Percentiles rank a stretch among this genome's conserved stretches.
These are phyloP conservation scores for Diabrotica virgifera DNA, from an alignment of 1,140 invertebrate species.

Conservation along the genomic window DNA sequence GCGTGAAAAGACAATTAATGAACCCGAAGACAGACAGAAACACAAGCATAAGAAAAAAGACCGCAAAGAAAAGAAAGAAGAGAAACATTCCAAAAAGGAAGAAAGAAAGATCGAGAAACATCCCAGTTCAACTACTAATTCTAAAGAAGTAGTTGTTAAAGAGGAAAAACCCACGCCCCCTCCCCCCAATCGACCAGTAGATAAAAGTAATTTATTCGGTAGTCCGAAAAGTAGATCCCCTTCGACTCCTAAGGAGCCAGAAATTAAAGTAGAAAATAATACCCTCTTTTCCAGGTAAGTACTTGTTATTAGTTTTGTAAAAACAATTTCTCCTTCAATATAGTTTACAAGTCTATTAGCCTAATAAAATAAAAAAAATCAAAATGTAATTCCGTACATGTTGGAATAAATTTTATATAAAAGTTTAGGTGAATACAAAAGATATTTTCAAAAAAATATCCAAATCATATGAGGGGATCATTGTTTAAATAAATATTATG, in stretches of 20 bases:
- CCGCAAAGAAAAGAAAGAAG: constrained; percentile 37
- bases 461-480: too few relatives aligned
- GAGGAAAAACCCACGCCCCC: background rate
- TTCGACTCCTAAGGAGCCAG: constrained; percentile 18
- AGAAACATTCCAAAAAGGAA: constrained; percentile 27
- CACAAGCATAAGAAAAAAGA: constrained; percentile 44
- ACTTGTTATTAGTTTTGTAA: background rate
- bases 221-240: constrained; percentile 31
- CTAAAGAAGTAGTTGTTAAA: background rate
- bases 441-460: too few relatives aligned
- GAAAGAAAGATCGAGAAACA: constrained; percentile 25
- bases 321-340: too few relatives aligned
- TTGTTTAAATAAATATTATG: too few relatives aligned
- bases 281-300: background rate
- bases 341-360: too few relatives aligned
- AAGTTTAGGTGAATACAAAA: too few relatives aligned
- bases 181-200: constrained; percentile 13
- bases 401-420: too few relatives aligned
- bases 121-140: background rate
- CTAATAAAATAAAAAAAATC: too few relatives aligned
- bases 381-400: too few relatives aligned
- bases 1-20: constrained; percentile 29
- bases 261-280: constrained; percentile 27
- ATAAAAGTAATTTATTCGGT: constrained; percentile 33
- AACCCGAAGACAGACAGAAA: constrained; percentile 38